Base-by-base conservation (phyloP, 2,797 vertebrate species). In the Cyprinella venusta region DNA sequence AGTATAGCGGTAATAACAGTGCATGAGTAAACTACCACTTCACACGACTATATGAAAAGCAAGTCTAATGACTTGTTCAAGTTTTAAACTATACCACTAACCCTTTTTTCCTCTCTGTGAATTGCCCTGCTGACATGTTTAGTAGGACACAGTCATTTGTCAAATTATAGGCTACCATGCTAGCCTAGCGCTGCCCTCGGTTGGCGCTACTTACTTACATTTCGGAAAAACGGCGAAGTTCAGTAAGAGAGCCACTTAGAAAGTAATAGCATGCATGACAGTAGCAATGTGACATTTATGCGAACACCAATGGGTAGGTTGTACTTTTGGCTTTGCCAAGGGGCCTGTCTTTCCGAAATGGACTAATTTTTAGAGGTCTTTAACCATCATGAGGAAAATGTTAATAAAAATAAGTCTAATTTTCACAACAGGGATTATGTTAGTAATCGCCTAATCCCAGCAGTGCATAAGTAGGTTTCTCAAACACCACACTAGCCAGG, bases 121-220 rank as follows among this genome's bases (percentile, higher is more conserved):
- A 76, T 83, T 83, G 82, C 64, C 26, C 61, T 74, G 40, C 24
- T 79, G 80, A 83, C 63, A 83, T 79, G 72, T 85, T 71, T 64
- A 78, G 67, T 85, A 45, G 26, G 76, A 79, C 67, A 71, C 82
- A 79, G 67, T 79, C 82, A 83, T 83, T 79, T 83, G 67, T 83
- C 76, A 83, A 83, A 83, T 78, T 56, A 79, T 64, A 79, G 54
- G 56, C 40, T 83, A 50, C 64, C 42, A 26, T 71, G 54, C 30
- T 64, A 65, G 61, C 70, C 33, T 36, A 6, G 26, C 74, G 15
- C 13, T 70, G 64, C 40, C 56, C 50, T 38, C 7, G 26, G 52
- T 16, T 70, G 54, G 30, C 8, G 21, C 40, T 30, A 45, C 52
- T 24, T 78, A 71, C 71, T 83, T 83, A 64, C 82, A 78, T 83